Conservation (phyloP, 1,140 invertebrate species). For the Drosophila paulistorum region DNA sequence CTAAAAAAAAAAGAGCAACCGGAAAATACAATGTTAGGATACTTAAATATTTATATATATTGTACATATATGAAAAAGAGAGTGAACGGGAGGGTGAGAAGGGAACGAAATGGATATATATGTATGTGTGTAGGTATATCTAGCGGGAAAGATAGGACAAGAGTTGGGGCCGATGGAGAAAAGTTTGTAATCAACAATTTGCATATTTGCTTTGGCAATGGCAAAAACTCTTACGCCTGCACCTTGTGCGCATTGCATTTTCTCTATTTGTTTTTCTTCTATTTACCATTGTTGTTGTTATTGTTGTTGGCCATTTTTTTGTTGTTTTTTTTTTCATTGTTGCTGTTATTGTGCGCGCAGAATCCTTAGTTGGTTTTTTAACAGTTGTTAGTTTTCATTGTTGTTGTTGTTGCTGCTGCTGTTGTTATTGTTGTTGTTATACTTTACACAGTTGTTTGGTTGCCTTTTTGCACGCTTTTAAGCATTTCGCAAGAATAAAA, state of each 20-base stretch:
- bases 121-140: neutral
- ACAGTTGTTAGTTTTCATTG: conserved; percentile 57
- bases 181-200: conserved; percentile 82
- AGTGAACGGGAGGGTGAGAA: neutral
- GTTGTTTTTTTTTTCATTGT: conserved; percentile 29
- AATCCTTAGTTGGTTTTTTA: conserved; percentile 46
- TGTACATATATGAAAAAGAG: conserved; percentile 19
- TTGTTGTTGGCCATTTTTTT: conserved; percentile 43
- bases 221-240: conserved; percentile 66
- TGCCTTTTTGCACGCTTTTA: conserved; percentile 72
- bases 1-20: conserved; percentile 40
- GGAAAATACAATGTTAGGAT: conserved; percentile 68
- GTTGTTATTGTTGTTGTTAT: conserved; percentile 43
- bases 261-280: conserved; percentile 12
- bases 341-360: conserved; percentile 18
- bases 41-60: conserved; percentile 79
- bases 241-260: conserved; percentile 60
- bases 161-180: conserved; percentile 44
- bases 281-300: conserved; percentile 45
- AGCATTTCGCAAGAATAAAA: conserved; percentile 72
- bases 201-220: conserved; percentile 80
- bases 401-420: conserved; percentile 9
- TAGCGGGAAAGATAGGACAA: neutral
- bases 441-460: conserved; percentile 35
- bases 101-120: conserved; percentile 71